These are phyloP conservation scores for Phytoseiulus persimilis DNA, from an alignment of 2,888 invertebrate genomes.

Conservation along the genomic window DNA sequence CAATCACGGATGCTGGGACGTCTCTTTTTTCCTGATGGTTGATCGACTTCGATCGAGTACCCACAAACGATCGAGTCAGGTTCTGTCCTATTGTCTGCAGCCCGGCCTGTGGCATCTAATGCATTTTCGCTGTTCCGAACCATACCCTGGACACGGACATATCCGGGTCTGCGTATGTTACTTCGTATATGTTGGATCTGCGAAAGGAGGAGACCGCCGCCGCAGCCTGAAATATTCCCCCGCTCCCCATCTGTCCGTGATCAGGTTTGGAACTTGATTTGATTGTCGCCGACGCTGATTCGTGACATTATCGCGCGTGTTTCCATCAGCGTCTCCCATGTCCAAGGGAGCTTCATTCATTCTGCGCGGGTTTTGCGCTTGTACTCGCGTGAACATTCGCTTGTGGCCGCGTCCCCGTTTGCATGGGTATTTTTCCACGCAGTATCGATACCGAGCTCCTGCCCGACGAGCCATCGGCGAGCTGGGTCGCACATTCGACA, in stretches of 20 bases:
- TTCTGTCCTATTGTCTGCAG: neutral
- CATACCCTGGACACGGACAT: neutral
- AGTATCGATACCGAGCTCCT: no score
- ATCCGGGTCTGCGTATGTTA: neutral
- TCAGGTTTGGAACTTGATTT: neutral
- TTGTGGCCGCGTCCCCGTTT: neutral
- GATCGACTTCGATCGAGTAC: neutral
- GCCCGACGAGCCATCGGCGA: no score
- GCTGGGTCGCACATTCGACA: no score
- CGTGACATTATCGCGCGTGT: neutral
- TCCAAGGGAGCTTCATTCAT: no score
- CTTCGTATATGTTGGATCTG: neutral
- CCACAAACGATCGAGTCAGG: neutral
- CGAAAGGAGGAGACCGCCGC: neutral
- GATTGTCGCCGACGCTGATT: neutral
- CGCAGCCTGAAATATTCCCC: neutral
- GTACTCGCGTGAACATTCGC: no score
- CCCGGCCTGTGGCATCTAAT: neutral
- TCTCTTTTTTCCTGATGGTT: neutral
- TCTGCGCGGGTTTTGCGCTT: no score
- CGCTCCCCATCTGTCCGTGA: neutral
- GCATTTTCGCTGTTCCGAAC: neutral
- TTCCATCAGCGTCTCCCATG: neutral
- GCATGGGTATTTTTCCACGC: neutral
- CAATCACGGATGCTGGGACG: neutral